Evolutionary conservation across 2,113 vertebrate species (phyloP).

Genomic region (Scomber japonicus): DNA sequence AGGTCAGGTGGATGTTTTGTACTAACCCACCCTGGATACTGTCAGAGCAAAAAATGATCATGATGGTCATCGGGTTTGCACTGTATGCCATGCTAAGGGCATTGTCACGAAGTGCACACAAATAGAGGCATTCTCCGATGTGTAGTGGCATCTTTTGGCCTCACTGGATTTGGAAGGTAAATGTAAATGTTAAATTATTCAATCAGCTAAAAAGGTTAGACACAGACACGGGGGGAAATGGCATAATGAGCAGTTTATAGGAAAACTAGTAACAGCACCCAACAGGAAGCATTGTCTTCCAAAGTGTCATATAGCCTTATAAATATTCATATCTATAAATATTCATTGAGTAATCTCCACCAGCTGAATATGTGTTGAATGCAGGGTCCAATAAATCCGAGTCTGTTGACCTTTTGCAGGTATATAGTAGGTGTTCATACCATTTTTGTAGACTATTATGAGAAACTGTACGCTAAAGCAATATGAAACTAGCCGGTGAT

Average conservation of each 20-base stretch:
- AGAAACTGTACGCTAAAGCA: slow-evolving; percentile 73
- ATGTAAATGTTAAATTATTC: slow-evolving; percentile 81
- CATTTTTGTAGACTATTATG: slow-evolving; percentile 51
- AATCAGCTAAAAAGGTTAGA: slow-evolving; percentile 77
- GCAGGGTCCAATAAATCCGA: slow-evolving; percentile 72
- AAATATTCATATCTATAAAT: slow-evolving; percentile 81
- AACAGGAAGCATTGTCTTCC: slow-evolving; percentile 79
- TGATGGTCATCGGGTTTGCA: slow-evolving; percentile 46
- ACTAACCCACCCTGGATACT: slow-evolving; percentile 25
- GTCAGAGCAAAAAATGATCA: slow-evolving; percentile 9
- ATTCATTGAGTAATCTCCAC: slow-evolving; percentile 77
- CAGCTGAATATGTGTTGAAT: slow-evolving; percentile 69
- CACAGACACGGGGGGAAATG: slow-evolving; percentile 63
- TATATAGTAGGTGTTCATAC: slow-evolving; percentile 62
- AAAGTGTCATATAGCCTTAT: slow-evolving; percentile 81
- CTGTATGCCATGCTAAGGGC: slow-evolving; percentile 19
- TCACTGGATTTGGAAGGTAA: slow-evolving; percentile 71
- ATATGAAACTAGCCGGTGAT: slow-evolving; percentile 55
- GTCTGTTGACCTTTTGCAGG: slow-evolving; percentile 75
- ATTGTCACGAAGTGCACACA: slow-evolving; percentile 36
- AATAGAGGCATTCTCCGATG: slow-evolving; percentile 55
- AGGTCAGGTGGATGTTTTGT: slow-evolving; percentile 45
- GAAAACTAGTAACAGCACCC: slow-evolving; percentile 70
- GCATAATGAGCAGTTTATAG: slow-evolving; percentile 75
- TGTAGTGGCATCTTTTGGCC: slow-evolving; percentile 57